Evolutionary conservation across 1,140 invertebrate genomes (phyloP), one percentile per base, ranked within the genome.

Genomic region (Chrysomallon squamiferum): DNA sequence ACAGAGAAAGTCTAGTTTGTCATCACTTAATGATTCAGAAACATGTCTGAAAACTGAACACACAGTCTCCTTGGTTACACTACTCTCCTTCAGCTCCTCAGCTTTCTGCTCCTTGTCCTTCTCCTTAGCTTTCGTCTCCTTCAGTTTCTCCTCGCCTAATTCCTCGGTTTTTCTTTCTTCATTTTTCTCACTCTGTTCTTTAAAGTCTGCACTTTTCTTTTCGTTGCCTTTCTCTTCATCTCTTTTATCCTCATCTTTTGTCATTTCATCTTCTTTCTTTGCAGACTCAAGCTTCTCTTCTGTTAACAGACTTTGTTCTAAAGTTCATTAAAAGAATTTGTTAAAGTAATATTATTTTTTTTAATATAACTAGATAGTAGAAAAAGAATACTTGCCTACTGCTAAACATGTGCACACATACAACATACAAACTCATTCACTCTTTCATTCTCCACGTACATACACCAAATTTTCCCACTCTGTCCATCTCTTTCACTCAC

Each of bases 211-310:
- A 62, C 15, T 54, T 29, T 60, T 59, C 65, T 67, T 25, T 45
- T 45, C 22, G 33, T 58, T 65, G 1, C 59, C 43, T 32, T 63
- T 70, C 33, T 65, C 63, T n/a, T 63, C 60, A 62, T 70, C 60
- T 32, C 20, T 50, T 9, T 45, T 62, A 41, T 65, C 68, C 2
- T 59, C 32, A 13, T 18, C 38, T 6, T 45, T 35, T 45, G 56
- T 50, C 18, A 54, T 50, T 25, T 22, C 32, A 0, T 29, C 38
- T 35, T 62, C 59, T 47, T 25, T 25, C 5, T 5, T 15, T 7
- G 5, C 35, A 38, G 35, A 7, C 35, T 38, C 35, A 38, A 38
- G 6, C 13, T 60, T 54, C 25, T 50, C 50, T 18, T 41, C 35
- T 11, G 22, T 25, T 20, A 41, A 30, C 30, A 27, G 27, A 18